Percentiles rank a stretch among this genome's conserved stretches.
These are phyloP conservation scores for Holotrichia oblita DNA, from an alignment of 1,140 invertebrate genomes.

Conservation along the genomic window DNA sequence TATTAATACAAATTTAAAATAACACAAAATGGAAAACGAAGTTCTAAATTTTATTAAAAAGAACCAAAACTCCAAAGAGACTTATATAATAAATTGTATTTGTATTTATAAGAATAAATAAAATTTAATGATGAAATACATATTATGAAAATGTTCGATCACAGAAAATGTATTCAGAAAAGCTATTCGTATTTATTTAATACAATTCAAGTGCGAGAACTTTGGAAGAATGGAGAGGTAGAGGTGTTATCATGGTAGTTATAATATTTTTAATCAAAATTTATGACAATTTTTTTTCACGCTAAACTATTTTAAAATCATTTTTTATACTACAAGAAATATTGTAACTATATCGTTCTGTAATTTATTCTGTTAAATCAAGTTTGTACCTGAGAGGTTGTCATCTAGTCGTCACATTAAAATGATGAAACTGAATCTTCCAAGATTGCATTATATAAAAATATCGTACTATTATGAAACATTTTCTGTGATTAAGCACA, in stretches of 20 bases:
- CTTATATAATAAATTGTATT: slow-evolving; percentile 42
- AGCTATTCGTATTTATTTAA: neutral
- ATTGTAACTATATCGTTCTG: too few species aligned
- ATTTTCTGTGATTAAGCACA: neutral
- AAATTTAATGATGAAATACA: neutral
- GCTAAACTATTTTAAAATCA: too few species aligned
- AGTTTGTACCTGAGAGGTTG: too few species aligned
- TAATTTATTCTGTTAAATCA: too few species aligned
- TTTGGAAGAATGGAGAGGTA: too few species aligned
- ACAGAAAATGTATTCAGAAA: slow-evolving; percentile 22
- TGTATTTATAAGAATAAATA: slow-evolving; percentile 23
- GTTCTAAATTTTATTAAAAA: slow-evolving; percentile 59
- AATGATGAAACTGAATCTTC: too few species aligned
- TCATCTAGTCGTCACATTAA: too few species aligned
- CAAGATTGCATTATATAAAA: slow-evolving; percentile 32
- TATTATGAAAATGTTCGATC: neutral
- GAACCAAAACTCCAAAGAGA: slow-evolving; percentile 55
- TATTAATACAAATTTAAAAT: slow-evolving; percentile 17
- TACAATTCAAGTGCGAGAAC: too few species aligned
- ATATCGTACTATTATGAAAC: neutral
- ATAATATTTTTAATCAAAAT: too few species aligned
- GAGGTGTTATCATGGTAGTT: too few species aligned
- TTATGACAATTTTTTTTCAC: too few species aligned
- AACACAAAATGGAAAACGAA: slow-evolving; percentile 47
- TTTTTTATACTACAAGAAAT: too few species aligned